phyloP scores from a whole-genome alignment of 2,113 vertebrate genomes.

The Aythya baeri region DNA sequence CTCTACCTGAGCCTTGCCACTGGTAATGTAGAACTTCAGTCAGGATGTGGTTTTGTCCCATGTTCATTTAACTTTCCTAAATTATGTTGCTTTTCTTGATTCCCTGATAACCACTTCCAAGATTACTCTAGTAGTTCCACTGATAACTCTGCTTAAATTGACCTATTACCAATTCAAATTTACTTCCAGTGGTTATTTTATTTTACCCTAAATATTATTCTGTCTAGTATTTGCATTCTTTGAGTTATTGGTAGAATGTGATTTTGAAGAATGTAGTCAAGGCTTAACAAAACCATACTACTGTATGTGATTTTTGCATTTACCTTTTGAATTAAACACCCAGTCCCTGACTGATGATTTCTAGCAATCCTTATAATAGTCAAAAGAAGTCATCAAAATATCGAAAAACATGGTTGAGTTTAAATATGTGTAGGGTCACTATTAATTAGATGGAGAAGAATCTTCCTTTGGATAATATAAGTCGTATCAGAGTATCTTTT shows the following conservation, averaged over 20 bases:
- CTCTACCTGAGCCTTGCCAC: background rate
- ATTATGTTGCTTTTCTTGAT: background rate
- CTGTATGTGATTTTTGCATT: background rate
- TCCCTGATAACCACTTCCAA: background rate
- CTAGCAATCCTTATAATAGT: background rate
- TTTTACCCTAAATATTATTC: background rate
- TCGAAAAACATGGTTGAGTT: background rate
- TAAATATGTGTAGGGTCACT: background rate
- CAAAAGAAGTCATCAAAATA: background rate
- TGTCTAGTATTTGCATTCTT: background rate
- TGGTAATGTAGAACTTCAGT: background rate
- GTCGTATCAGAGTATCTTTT: background rate
- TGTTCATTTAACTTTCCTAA: background rate
- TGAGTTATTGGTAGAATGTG: background rate
- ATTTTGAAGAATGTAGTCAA: background rate
- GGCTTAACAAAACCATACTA: background rate
- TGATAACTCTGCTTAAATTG: background rate
- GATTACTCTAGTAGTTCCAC: background rate
- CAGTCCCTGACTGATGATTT: background rate
- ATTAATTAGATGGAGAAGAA: background rate
- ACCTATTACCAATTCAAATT: background rate
- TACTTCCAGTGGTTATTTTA: background rate
- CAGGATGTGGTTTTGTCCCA: background rate
- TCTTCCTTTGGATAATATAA: background rate
- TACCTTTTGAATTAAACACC: background rate